Conservation (phyloP, 2,113 vertebrate species). For the Herpailurus yagouaroundi region DNA sequence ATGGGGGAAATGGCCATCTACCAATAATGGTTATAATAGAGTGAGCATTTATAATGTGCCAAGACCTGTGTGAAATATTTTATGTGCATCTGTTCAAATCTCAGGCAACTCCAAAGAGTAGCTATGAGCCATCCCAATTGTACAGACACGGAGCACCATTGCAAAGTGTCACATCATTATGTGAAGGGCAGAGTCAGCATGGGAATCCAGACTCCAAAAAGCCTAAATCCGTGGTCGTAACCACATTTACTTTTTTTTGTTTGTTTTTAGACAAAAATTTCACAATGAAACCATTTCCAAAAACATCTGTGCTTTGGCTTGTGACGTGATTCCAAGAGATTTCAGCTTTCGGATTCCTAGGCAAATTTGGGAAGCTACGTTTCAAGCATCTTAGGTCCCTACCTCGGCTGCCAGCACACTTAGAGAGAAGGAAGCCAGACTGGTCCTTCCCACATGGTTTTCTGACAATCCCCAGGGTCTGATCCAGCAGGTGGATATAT, state of each 20-base stretch:
- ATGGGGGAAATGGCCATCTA: slow-evolving; percentile 46
- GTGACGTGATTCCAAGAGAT: not conserved
- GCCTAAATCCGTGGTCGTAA: not conserved
- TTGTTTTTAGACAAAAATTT: not conserved
- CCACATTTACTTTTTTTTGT: not conserved
- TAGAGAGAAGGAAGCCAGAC: not conserved
- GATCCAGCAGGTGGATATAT: not conserved
- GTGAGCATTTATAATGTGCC: slow-evolving; percentile 42
- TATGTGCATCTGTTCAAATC: not conserved
- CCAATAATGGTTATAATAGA: slow-evolving; percentile 42
- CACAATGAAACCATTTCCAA: not conserved
- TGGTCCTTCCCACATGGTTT: not conserved
- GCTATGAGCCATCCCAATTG: not conserved
- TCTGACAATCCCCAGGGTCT: not conserved
- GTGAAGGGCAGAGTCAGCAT: not conserved
- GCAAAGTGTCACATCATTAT: not conserved
- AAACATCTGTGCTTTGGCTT: not conserved
- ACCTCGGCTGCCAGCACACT: not conserved
- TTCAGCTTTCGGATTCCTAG: not conserved
- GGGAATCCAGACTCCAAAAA: not conserved
- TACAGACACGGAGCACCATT: not conserved
- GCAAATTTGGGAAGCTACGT: not conserved
- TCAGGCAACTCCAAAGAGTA: not conserved
- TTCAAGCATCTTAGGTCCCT: not conserved
- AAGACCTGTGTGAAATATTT: slow-evolving; percentile 42